Percentiles rank a stretch among this genome's conserved stretches.
These are phyloP conservation scores for Zoanthus gigantus DNA, from an alignment of 92 coral and sea anemone genomes.

Conservation along the genomic window DNA sequence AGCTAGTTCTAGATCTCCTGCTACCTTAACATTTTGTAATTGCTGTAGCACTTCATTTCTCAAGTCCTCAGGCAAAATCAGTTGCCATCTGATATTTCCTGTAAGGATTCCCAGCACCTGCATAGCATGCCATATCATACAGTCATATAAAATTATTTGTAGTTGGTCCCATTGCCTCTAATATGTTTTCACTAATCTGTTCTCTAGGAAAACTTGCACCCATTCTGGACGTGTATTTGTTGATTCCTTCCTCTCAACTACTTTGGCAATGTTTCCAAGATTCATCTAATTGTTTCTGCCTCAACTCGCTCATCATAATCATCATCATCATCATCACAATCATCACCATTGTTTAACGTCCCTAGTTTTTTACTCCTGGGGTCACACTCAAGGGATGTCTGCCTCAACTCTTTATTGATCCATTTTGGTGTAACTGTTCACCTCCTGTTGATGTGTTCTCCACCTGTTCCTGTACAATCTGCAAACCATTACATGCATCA, in stretches of 20 bases:
- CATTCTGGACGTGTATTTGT: constrained; percentile 10
- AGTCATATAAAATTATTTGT: no score
- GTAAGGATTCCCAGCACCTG: constrained; percentile 35
- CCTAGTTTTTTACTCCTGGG: no score
- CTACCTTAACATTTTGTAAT: constrained; percentile 41
- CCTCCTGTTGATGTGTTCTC: background rate
- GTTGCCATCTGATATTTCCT: constrained; percentile 27
- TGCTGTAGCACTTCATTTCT: constrained; percentile 23
- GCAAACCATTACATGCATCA: background rate
- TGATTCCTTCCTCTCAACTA: constrained; percentile 29
- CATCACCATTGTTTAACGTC: no score
- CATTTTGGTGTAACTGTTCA: background rate
- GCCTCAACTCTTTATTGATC: background rate
- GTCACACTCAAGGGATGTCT: no score
- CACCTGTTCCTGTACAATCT: background rate
- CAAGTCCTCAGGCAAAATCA: constrained; percentile 15
- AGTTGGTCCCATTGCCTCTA: constrained; percentile 50
- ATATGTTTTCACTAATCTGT: background rate
- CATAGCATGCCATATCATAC: background rate
- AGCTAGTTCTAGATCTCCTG: background rate
- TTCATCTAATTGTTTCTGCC: background rate
- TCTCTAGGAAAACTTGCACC: background rate
- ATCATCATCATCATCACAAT: no score
- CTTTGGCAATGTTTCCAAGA: background rate
- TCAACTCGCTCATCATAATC: background rate